Base-by-base conservation (phyloP, 35 echinoderm and acorn worm genomes). In the Lytechinus variegatus region DNA sequence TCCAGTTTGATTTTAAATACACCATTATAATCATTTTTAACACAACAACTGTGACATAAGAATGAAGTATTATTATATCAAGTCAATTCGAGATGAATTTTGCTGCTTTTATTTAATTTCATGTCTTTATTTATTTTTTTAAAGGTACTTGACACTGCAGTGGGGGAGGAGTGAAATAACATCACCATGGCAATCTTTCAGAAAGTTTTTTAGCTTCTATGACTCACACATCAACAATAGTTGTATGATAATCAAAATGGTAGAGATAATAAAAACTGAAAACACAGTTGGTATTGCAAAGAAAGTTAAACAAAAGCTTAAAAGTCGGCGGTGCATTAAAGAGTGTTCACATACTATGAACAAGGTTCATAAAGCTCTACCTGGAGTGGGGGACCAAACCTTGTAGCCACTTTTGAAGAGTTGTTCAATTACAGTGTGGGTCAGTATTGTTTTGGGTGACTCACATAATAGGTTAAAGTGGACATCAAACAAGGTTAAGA, bases 401-500 rank as follows among this genome's bases (percentile, higher is more conserved):
- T 79, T 79, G 16, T 79, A 6, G 66, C 66, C 19, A 79, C 66
- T 79, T 79, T 79, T 79, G 66, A 44, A 44, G 66, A 79, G 66
- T n/a, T 79, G 4, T 16, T n/a, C 14, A 16, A 79, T 79, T 24
- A 79, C 4, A 24, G 19, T 79, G 19, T 79, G 66, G 66, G 66
- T 79, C 21, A 79, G 66, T 79, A 79, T 24, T 79, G 66, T 79
- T 79, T 79, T 58, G 56, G 14, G 66, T 79, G 66, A 79, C 66
- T 79, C 66, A 79, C 21, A 79, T 79, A 79, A 79, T 79, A 79
- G 66, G 66, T 79, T 79, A 79, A 24, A 79, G 66, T 79, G 66
- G 66, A 79, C 66, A 79, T 79, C 66, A 79, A 79, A 79, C 66
- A 79, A 79, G 66, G 4, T n/a, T 24, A 24, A 79, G 66, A 79